Base-by-base conservation (phyloP, 2,888 invertebrate species). In the Cheilosia scutellata region DNA sequence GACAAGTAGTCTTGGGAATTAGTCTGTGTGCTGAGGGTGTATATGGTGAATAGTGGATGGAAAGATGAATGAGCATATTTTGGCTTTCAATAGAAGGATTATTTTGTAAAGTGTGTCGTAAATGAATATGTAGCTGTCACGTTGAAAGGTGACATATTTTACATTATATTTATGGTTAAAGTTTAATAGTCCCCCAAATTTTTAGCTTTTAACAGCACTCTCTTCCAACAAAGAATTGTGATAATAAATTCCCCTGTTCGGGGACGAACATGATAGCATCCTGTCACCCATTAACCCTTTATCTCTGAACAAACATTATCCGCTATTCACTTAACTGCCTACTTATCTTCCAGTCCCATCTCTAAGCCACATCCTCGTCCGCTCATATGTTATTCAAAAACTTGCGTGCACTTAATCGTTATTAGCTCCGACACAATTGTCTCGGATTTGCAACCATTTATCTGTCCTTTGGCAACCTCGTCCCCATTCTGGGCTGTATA, bases 381-480 rank as follows among this genome's bases (percentile, higher is more conserved):
- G 31, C n/a, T 68, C 51, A 55, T 60, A 66, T 60, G 71, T 66
- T 72, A 47, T 65, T 75, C 58, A 33, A 16, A 53, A 84, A 80
- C 65, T 84, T 84, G 84, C 84, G 84, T 80, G 75, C 80, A 79
- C 83, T 79, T 84, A 84, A 84, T 84, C 71, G 84, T 84, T 80
- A 84, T 84, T 84, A 84, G 79, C 79, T 63, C 65, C 80, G 75
- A 80, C 84, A 80, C 71, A 84, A 84, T 80, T 80, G 80, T 71
- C 80, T 80, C 79, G 68, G 60, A 66, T 66, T 68, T 7, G 58
- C 79, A 62, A 65, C 60, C 58, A 20, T 37, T 60, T 16, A 25
- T 49, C 47, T 29, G 60, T 33, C 33, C 60, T n/a, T 68, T 51
- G 31, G 6, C 42, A 31, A 55, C 33, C 40, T 82, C 71, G 71